These are phyloP conservation scores for Limnephilus marmoratus DNA, from an alignment of 2,888 invertebrate genomes.

Conservation along the genomic window DNA sequence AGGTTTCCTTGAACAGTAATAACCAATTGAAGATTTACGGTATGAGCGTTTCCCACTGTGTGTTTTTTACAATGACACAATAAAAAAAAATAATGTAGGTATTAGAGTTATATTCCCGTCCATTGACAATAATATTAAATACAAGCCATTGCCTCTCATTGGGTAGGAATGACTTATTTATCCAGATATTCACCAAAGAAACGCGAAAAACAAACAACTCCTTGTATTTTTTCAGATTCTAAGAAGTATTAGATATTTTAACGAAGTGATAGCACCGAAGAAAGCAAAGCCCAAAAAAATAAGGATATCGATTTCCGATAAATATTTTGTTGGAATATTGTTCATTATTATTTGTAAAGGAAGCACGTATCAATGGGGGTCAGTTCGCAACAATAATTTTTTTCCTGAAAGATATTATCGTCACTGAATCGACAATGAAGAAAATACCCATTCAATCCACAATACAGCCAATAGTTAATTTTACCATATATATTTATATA, in stretches of 20 bases:
- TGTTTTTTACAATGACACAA: too few relatives aligned
- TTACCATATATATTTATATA: too few relatives aligned
- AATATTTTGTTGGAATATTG: conserved; percentile 28
- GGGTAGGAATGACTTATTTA: neutral
- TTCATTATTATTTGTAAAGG: conserved; percentile 28
- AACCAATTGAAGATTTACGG: too few relatives aligned
- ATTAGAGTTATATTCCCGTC: too few relatives aligned
- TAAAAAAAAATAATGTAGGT: too few relatives aligned
- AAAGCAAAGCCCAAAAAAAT: conserved; percentile 20
- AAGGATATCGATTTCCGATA: conserved; percentile 41
- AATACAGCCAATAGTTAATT: too few relatives aligned
- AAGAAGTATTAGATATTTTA: neutral
- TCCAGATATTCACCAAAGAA: neutral
- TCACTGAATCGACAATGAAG: neutral
- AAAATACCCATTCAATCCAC: neutral
- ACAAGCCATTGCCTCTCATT: neutral
- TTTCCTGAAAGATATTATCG: conserved; percentile 33
- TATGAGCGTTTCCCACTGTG: too few relatives aligned
- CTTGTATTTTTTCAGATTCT: neutral
- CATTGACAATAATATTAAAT: too few relatives aligned
- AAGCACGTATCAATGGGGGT: conserved; percentile 18
- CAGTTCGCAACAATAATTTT: conserved; percentile 22
- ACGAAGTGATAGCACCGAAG: conserved; percentile 24
- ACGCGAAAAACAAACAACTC: neutral
- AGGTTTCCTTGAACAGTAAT: too few relatives aligned